Base-by-base conservation (phyloP, 2,888 invertebrate species). In the Drosophila borborema region DNA sequence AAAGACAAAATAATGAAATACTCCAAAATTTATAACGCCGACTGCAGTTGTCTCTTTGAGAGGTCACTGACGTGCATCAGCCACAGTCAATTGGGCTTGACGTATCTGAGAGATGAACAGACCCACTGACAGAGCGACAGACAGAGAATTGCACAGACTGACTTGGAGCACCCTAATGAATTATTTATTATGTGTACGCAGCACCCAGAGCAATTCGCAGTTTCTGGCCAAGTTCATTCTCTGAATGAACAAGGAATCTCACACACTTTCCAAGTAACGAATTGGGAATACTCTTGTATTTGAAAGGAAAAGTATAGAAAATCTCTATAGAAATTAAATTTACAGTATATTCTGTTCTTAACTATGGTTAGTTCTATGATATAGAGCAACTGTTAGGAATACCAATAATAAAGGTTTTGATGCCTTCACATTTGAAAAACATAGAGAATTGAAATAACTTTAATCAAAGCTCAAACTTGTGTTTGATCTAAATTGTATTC, bases 21-120 rank as follows among this genome's bases (percentile, higher is more conserved):
- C 60, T 40, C 60, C 54, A 77, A 62, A 62, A 66, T 80, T 70
- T 70, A 66, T 74, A 79, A 79, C 51, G 75, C 62, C 64, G 51
- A 76, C 67, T 78, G 73, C 81, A 79, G 49, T 56, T 71, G 60
- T 28, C 58, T 54, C 34, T 55, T n/a, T 9, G 49, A 54, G 64
- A 59, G 89, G 80, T 74, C 78, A 89, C 72, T 81, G 84, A 82
- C 86, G 72, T 67, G 67, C 80, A 66, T 64, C 81, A 62, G 61
- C 53, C 20, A 58, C 68, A 59, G 64, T 40, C 76, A 71, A 71
- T 64, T 63, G 43, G 34, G 45, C 43, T 68, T 75, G 77, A 84
- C 72, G 72, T 73, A 80, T 80, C 82, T 72, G 77, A 48, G 82
- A 84, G 89, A 86, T 74, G 83, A 23, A 36, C 46, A 86, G 38